Percentiles rank a stretch among this genome's conserved stretches.
These are phyloP conservation scores for Pempheris klunzingeri DNA, from an alignment of 2,797 vertebrate genomes.

Conservation along the genomic window DNA sequence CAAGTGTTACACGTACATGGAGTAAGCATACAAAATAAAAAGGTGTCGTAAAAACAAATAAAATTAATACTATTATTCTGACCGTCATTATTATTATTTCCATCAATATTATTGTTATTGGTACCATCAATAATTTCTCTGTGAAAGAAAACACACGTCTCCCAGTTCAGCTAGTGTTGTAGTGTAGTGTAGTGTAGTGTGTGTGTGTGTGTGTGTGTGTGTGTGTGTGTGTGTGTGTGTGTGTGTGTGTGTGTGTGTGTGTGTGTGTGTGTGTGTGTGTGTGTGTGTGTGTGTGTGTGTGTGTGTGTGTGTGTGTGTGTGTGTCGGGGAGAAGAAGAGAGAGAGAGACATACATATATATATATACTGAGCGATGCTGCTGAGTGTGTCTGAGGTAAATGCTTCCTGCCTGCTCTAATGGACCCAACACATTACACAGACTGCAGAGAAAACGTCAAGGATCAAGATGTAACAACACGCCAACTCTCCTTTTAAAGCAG, in stretches of 20 bases:
- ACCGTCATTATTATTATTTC: conserved; percentile 68
- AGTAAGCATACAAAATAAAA: conserved; percentile 76
- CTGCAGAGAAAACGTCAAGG: conserved; percentile 1
- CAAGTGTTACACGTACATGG: conserved; percentile 69
- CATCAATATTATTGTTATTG: conserved; percentile 72
- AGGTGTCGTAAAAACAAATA: conserved; percentile 74
- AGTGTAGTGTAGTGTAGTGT: no score
- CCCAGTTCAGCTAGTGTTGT: conserved; percentile 47
- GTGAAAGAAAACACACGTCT: conserved; percentile 57
- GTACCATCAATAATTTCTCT: conserved; percentile 53
- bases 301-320: conserved; percentile 8
- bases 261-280: conserved; percentile 18
- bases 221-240: conserved; percentile 8
- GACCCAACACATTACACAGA: conserved; percentile 11
- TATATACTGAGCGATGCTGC: conserved; percentile 41
- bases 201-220: conserved; percentile 4
- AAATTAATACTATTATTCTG: conserved; percentile 81
- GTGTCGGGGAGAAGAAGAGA: conserved; percentile 39
- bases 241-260: conserved; percentile 12
- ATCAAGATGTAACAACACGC: no score
- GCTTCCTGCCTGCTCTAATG: conserved; percentile 44
- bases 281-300: conserved; percentile 19
- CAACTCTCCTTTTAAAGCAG: not conserved
- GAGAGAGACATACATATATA: conserved; percentile 39
- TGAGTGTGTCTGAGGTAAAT: conserved; percentile 74